Percentiles rank a stretch among this genome's conserved stretches.
phyloP scores from a whole-genome alignment of 2,113 vertebrate species.

The Caretta caretta region DNA sequence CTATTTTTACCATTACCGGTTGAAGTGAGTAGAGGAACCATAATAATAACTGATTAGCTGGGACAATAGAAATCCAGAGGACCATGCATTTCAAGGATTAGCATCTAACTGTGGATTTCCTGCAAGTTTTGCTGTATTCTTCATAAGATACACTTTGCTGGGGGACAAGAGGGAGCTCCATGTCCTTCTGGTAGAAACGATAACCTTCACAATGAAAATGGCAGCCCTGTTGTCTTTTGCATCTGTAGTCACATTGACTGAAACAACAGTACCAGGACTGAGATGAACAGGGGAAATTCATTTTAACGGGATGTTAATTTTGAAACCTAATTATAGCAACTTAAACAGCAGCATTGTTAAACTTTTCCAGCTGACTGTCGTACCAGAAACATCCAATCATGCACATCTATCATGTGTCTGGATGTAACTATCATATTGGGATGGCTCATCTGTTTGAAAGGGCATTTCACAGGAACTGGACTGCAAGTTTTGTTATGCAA shows the following conservation, averaged over 20 bases:
- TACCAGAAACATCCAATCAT: background rate
- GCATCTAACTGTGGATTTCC: constrained; percentile 30
- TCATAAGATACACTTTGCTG: background rate
- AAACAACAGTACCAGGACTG: constrained; percentile 34
- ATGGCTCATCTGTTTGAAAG: constrained; percentile 31
- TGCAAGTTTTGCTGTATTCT: background rate
- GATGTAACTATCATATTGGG: background rate
- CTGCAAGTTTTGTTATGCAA: constrained; percentile 29
- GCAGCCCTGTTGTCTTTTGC: constrained; percentile 55
- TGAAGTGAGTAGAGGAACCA: constrained; percentile 37
- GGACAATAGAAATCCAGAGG: constrained; percentile 54
- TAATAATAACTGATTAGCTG: constrained; percentile 70
- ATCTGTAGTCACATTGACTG: constrained; percentile 33
- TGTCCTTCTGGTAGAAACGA: constrained; percentile 5
- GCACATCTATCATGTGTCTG: background rate
- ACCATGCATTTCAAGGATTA: constrained; percentile 71
- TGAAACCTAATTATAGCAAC: background rate
- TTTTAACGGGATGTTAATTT: background rate
- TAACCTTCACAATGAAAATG: constrained; percentile 50
- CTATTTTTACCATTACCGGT: constrained; percentile 48
- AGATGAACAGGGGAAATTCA: constrained; percentile 34
- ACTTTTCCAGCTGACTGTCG: background rate
- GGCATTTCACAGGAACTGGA: constrained; percentile 25
- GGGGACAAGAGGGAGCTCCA: background rate
- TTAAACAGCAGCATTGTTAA: background rate